phyloP scores from a whole-genome alignment of 2,888 invertebrate genomes.

The Phlogophora meticulosa region DNA sequence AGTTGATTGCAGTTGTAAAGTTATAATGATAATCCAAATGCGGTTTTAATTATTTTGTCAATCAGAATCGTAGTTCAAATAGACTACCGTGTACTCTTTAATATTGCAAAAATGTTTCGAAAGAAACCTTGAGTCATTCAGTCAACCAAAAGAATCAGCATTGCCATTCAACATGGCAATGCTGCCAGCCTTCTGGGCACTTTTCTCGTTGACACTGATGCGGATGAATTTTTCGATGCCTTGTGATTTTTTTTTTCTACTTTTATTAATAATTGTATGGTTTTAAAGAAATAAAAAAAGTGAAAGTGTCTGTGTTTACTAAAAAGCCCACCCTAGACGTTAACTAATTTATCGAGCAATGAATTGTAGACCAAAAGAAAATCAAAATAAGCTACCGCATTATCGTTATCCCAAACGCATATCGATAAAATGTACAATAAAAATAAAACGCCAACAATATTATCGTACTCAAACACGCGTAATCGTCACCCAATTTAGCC shows the following conservation, averaged over 20 bases:
- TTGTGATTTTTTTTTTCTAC: no score
- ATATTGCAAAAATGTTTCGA: not conserved
- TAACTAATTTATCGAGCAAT: no score
- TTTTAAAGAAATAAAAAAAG: no score
- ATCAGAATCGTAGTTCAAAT: not conserved
- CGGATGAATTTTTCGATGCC: no score
- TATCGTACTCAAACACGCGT: constrained; percentile 64
- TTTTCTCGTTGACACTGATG: no score
- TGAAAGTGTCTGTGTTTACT: no score
- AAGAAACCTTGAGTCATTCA: not conserved
- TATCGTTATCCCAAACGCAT: constrained; percentile 5
- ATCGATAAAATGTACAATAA: constrained; percentile 31
- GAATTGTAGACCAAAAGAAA: no score
- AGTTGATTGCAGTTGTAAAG: constrained; percentile 7
- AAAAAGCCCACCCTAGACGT: no score
- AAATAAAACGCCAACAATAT: constrained; percentile 38
- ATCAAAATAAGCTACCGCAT: not conserved
- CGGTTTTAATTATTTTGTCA: constrained; percentile 5
- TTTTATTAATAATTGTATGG: no score
- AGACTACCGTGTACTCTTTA: not conserved
- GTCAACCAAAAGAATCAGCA: no score
- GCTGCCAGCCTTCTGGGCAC: no score
- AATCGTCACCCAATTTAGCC: constrained; percentile 65
- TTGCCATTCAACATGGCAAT: no score
- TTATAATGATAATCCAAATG: not conserved